These are phyloP conservation scores for Muschampia plurimacula DNA, from an alignment of 2,888 invertebrate species.

Conservation along the genomic window DNA sequence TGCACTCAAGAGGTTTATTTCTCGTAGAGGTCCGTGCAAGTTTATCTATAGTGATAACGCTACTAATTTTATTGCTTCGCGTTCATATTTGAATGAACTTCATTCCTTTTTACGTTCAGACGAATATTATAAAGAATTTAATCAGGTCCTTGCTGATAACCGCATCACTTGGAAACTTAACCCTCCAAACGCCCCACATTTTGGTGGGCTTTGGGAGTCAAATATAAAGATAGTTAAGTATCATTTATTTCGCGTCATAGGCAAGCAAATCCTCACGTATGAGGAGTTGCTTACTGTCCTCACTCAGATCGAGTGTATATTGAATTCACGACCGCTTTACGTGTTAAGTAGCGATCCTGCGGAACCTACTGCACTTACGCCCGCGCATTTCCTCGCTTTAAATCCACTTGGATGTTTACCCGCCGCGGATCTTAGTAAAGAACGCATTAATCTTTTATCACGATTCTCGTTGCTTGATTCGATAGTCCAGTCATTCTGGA, in stretches of 20 bases:
- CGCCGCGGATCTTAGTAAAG: slow-evolving; percentile 18
- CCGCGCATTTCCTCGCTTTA: slow-evolving; percentile 8
- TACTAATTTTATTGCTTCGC: slow-evolving; percentile 2
- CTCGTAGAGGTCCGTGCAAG: neutral
- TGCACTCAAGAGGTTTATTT: slow-evolving; percentile 4
- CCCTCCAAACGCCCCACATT: slow-evolving; percentile 8
- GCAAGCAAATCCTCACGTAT: neutral
- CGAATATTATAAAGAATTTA: slow-evolving; percentile 7
- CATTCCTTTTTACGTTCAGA: neutral
- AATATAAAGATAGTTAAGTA: slow-evolving; percentile 16
- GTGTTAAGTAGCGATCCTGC: slow-evolving; percentile 1
- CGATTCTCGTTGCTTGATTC: slow-evolving; percentile 24
- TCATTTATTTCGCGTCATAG: slow-evolving; percentile 17
- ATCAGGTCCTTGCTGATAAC: neutral
- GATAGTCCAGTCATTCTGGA: slow-evolving; percentile 34
- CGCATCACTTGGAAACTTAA: slow-evolving; percentile 14
- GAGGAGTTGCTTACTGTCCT: neutral
- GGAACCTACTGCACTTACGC: neutral
- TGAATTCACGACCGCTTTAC: slow-evolving; percentile 1
- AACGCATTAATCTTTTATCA: slow-evolving; percentile 13
- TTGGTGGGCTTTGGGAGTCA: slow-evolving; percentile 29
- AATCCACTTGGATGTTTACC: slow-evolving; percentile 15
- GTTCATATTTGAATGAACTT: neutral
- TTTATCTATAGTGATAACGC: neutral
- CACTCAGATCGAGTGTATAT: neutral